A percentile compares a stretch with the other conserved stretches of the same genome.
These are phyloP conservation scores for Tachina fera DNA, from an alignment of 2,888 invertebrate species.

Conservation along the genomic window DNA sequence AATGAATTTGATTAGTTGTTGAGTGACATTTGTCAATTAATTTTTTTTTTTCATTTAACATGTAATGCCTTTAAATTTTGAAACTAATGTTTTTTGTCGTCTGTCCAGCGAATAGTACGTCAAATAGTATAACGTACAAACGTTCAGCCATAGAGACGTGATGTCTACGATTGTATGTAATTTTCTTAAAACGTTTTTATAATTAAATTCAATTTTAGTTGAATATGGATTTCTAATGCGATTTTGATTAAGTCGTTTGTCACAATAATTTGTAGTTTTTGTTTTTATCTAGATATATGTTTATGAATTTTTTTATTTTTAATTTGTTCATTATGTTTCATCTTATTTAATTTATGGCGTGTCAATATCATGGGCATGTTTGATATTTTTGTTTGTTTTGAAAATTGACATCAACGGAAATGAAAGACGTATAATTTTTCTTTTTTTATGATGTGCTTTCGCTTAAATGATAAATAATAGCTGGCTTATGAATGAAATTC, in stretches of 20 bases:
- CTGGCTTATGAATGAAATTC: conserved; percentile 13
- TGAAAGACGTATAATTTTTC: conserved; percentile 19
- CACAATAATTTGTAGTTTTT: conserved; percentile 38
- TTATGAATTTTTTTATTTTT: conserved; percentile 33
- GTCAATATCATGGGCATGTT: conserved; percentile 1
- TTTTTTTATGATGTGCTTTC: background rate
- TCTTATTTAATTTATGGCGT: background rate
- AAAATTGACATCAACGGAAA: conserved; percentile 56
- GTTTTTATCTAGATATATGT: background rate
- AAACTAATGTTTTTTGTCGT: background rate
- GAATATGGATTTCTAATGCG: conserved; percentile 66
- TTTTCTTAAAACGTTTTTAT: conserved; percentile 46
- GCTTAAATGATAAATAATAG: conserved; percentile 29
- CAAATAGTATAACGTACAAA: background rate
- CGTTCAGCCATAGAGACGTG: background rate
- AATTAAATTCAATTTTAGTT: conserved; percentile 46
- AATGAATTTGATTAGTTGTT: conserved; percentile 53
- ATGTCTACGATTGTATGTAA: conserved; percentile 1
- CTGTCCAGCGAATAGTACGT: background rate
- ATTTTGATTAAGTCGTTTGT: conserved; percentile 74
- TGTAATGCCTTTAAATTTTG: conserved; percentile 23
- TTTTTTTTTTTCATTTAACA: conserved; percentile 8
- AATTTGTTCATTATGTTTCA: conserved; percentile 6
- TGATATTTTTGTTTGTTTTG: conserved; percentile 30
- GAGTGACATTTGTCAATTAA: conserved; percentile 61